Base-by-base conservation (phyloP, 2,888 invertebrate genomes). In the Strigamia transsilvanica region DNA sequence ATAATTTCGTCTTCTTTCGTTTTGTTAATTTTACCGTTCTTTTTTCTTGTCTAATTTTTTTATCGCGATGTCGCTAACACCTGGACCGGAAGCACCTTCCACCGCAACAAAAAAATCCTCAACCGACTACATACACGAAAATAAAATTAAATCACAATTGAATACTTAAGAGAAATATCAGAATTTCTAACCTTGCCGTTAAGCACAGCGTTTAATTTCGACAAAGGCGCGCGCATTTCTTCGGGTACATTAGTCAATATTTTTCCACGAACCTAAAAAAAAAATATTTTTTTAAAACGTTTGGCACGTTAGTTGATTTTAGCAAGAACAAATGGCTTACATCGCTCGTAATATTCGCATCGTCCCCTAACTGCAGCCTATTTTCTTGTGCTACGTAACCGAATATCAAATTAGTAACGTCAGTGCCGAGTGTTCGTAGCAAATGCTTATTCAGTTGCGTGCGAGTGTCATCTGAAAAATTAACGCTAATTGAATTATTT, bases 1-100 rank as follows among this genome's bases (percentile, higher is more conserved):
- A 27, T 27, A 27, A 27, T 27, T 27, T 27, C 27, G 27, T 2
- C 3, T 27, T 27, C 27, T 51, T 51, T 51, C 3, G 51, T 51
- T 27, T 73, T 32, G 9, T 12, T 73, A 12, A 13, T 27, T 83
- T 82, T 85, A 90, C 90, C 89, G 89, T 86, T 91, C 92, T 87
- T 94, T 95, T 87, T 96, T 97, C 88, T 96, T 97, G 87, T 98
- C 97, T 84, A 93, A 91, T 88, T 97, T 97, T 86, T 93, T 94
- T 84, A 96, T 88, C 85, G 94, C 93, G 91, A 96, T 93, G 84
- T 88, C 88, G 83, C 87, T 85, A n/a, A 86, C 86, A 56, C 86
- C 87, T 46, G 91, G 89, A 21, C 91, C 87, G 32, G 83, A 82
- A 79, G 93, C 92, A 0, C 90, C 88, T 85, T 97, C 96, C 61